Conservation (phyloP, 2,797 vertebrate genomes). For the Sebastolobus alascanus region DNA sequence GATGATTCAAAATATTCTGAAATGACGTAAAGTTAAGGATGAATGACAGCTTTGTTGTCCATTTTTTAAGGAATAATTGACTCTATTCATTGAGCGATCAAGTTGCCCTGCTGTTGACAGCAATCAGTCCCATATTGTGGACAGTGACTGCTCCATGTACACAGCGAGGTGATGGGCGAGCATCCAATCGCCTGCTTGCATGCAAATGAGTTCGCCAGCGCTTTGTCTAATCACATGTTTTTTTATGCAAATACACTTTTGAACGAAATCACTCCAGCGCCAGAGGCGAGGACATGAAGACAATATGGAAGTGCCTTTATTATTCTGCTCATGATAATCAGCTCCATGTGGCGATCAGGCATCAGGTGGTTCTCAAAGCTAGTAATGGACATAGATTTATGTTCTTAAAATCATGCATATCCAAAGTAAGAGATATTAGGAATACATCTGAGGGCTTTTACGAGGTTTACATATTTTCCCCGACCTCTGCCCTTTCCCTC, state of each 20-base stretch:
- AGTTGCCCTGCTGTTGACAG: neutral
- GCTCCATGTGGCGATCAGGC: neutral
- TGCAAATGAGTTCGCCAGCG: neutral
- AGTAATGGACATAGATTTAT: neutral
- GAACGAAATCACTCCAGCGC: neutral
- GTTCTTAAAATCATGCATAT: neutral
- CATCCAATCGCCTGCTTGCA: constrained; percentile 15
- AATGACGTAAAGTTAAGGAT: neutral
- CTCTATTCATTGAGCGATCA: too few species aligned
- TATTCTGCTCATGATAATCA: constrained; percentile 44
- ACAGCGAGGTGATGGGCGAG: neutral
- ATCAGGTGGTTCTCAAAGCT: constrained; percentile 4
- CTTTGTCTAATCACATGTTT: constrained; percentile 10
- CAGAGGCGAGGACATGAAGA: neutral
- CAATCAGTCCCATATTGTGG: neutral
- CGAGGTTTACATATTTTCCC: too few species aligned
- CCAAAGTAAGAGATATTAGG: too few species aligned
- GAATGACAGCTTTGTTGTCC: neutral
- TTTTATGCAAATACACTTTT: constrained; percentile 39
- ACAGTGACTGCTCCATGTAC: neutral
- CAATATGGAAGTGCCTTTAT: constrained; percentile 10
- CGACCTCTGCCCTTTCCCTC: neutral
- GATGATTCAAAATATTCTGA: neutral
- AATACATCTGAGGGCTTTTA: too few species aligned
- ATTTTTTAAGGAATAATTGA: too few species aligned